Percentiles rank a stretch among this genome's conserved stretches.
These are phyloP conservation scores for Avahi laniger DNA, from an alignment of 2,797 vertebrate species.

Conservation along the genomic window DNA sequence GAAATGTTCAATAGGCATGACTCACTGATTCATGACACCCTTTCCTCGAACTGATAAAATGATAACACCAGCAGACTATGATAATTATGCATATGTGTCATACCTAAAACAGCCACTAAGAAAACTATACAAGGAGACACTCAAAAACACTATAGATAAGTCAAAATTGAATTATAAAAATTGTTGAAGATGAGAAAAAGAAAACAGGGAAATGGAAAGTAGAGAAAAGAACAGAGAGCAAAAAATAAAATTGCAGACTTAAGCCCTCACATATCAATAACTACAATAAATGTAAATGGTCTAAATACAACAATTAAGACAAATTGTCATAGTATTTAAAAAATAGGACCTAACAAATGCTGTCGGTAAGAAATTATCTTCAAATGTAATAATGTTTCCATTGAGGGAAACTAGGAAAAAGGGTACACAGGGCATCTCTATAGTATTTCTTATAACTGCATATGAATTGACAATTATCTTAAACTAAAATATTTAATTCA, in stretches of 20 bases:
- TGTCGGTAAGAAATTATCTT: neutral
- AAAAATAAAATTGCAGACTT: neutral
- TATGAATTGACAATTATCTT: neutral
- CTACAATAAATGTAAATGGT: constrained; percentile 30
- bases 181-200: neutral
- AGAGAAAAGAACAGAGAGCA: neutral
- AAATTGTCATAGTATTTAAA: neutral
- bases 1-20: neutral
- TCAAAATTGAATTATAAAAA: constrained; percentile 32
- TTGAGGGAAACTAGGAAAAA: neutral
- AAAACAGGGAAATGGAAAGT: neutral
- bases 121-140: neutral
- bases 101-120: neutral
- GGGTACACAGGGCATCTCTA: neutral
- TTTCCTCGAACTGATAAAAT: neutral
- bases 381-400: neutral
- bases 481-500: neutral
- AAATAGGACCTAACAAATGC: neutral
- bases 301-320: neutral
- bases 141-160: neutral
- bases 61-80: neutral
- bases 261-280: neutral
- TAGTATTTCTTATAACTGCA: neutral
- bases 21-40: neutral
- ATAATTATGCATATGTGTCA: neutral